A percentile compares a stretch with the other conserved stretches of the same genome.
Conservation (phyloP, 2,113 vertebrate species). For the Cinclus mexicanus region DNA sequence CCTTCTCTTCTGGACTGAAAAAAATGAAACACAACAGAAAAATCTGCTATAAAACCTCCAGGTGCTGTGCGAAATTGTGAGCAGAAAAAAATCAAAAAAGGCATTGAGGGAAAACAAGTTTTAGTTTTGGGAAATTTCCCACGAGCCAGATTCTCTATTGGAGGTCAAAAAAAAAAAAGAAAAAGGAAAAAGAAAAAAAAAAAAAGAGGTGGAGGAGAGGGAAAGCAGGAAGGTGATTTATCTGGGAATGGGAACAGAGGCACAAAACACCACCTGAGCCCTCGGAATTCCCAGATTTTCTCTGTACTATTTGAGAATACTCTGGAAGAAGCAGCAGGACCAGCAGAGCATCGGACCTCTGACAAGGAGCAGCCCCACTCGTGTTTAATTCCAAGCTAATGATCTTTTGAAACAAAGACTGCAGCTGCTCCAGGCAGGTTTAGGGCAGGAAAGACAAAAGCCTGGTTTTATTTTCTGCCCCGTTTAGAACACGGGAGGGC, state of each 20-base stretch:
- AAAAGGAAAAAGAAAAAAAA: background rate
- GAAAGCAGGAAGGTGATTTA: background rate
- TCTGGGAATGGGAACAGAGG: background rate
- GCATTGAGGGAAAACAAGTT: background rate
- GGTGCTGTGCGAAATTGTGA: background rate
- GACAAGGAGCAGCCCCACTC: background rate
- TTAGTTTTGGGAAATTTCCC: background rate
- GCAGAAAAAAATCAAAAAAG: background rate
- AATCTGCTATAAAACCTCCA: background rate
- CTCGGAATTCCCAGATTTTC: background rate
- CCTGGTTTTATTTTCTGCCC: background rate
- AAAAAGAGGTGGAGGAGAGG: background rate
- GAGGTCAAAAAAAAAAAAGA: background rate
- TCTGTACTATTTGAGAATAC: fast-evolving
- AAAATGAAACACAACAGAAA: background rate
- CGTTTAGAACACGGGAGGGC: slow-evolving; percentile 37
- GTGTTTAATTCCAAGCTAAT: background rate
- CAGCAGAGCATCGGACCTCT: background rate
- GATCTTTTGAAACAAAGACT: background rate
- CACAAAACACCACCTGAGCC: background rate
- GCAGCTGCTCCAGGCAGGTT: background rate
- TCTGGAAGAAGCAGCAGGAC: background rate
- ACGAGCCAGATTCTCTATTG: background rate
- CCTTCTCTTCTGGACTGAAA: background rate
- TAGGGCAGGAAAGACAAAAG: background rate